Evolutionary conservation across 1,140 invertebrate genomes (phyloP), one percentile per base, ranked within the genome.

Genomic region (Drosophila lacertosa): DNA sequence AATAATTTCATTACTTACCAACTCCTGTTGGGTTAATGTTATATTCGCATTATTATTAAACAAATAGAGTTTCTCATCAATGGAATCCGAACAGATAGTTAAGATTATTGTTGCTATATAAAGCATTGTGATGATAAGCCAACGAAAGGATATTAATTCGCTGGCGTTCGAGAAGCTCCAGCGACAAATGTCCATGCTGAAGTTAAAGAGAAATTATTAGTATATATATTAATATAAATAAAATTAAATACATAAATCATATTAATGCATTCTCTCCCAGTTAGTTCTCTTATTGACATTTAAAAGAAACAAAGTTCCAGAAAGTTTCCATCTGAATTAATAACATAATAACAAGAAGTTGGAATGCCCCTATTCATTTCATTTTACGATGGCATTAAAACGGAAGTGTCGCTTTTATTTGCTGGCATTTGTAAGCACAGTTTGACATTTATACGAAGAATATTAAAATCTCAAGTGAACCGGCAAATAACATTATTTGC

Each of bases 71-170:
- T 88, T 89, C 57, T 90, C 89, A 51, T 91, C 90, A 5, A 91
- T 89, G 22, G 90, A 90, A 64, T 91, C 89, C 47, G 89, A 90
- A 71, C 90, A 91, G 39, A 91, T 81, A 18, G 90, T 89, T n/a
- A 91, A 63, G 32, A 91, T 90, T 83, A 91, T 91, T 84, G 91
- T 91, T 66, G 89, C 90, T 67, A 91, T 81, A 53, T 91, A 91
- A 51, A 91, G 91, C 91, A 91, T 91, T 32, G 91, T 89, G 44
- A 91, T 90, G 44, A 91, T 91, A 16, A 91, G 75, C 90, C 89
- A 91, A 29, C 90, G 90, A 40, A 91, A 91, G 26, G 91, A 91
- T 40, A 91, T 83, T 45, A 90, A 58, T 71, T 91, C 90, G 20
- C 78, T 77, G 45, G 90, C 89, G 74, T 91, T 90, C 33, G 89